Base-by-base conservation (phyloP, 1,140 invertebrate species). In the Sycobia sp. region DNA sequence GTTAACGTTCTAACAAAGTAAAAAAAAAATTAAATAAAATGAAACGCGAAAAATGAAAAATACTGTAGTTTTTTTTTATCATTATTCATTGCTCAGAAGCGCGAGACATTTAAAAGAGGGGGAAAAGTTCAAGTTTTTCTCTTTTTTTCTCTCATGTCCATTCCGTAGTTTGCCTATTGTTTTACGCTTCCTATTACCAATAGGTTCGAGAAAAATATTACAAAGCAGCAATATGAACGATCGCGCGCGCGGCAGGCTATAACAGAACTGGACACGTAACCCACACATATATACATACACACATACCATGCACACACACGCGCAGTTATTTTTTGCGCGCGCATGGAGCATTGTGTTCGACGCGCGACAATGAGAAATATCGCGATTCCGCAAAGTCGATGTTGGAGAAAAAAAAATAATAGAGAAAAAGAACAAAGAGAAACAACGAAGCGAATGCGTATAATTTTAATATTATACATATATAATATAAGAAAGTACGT, bases 151-250 rank as follows among this genome's bases (percentile, higher is more conserved):
- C 11, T 54, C 36, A n/a, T n/a, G n/a, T n/a, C n/a, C 14, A 49
- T 63, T 50, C 36, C 38, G 51, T 36, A 34, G 57, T 38, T 60
- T 47, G 25, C n/a, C n/a, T n/a, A n/a, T n/a, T n/a, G n/a, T n/a
- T n/a, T n/a, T n/a, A n/a, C 14, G 3, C 5, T 18, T 34, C 10
- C 14, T 18, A 61, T 29, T n/a, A n/a, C n/a, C n/a, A n/a, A n/a
- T n/a, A n/a, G n/a, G n/a, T n/a, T n/a, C 20, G 38, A 43, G 11
- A 47, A 60, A 50, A 46, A 47, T 13, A 27, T 25, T 34, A 9
- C 38, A 43, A 53, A 1, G 50, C 23, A 16, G 23, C n/a, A n/a
- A n/a, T n/a, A n/a, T 62, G 39, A 18, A 61, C 22, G 51, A 60
- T 58, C 53, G 57, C 43, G 22, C 14, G 57, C 43, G 22, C 14